Conservation (phyloP, 2,113 vertebrate genomes). For the Puffinus mauretanicus region DNA sequence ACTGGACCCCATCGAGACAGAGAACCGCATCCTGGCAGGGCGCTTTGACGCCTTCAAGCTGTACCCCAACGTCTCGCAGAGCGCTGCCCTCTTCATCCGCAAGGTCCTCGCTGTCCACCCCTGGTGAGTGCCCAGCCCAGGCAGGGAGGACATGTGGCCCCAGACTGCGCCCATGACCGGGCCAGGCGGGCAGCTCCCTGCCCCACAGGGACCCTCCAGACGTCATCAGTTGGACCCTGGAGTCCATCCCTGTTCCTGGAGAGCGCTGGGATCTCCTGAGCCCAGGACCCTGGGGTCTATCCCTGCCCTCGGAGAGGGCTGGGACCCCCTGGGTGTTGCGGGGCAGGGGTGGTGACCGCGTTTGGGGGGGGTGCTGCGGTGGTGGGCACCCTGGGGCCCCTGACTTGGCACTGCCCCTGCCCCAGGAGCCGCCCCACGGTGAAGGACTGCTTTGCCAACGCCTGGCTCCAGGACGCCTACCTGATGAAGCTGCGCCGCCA, state of each 20-base stretch:
- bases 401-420: background rate
- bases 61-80: constrained; percentile 97
- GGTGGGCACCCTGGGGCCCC: background rate
- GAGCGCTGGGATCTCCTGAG: background rate
- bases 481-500: constrained; percentile 96
- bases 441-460: constrained; percentile 92
- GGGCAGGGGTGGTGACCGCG: background rate
- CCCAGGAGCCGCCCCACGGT: constrained; percentile 91
- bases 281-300: background rate
- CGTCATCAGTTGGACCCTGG: background rate
- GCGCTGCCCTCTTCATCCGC: constrained; percentile 92
- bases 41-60: constrained; percentile 95
- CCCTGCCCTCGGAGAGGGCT: background rate
- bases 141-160: background rate
- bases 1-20: constrained; percentile 84
- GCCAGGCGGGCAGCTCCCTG: background rate
- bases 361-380: background rate
- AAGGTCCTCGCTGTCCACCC: constrained; percentile 93
- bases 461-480: constrained; percentile 97
- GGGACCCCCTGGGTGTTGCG: background rate
- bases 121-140: constrained; percentile 78
- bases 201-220: background rate
- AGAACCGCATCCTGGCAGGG: constrained; percentile 88
- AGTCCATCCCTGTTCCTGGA: background rate
- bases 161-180: fast-evolving